phyloP scores from a whole-genome alignment of 2,797 vertebrate species.

The Galagoides demidoff region DNA sequence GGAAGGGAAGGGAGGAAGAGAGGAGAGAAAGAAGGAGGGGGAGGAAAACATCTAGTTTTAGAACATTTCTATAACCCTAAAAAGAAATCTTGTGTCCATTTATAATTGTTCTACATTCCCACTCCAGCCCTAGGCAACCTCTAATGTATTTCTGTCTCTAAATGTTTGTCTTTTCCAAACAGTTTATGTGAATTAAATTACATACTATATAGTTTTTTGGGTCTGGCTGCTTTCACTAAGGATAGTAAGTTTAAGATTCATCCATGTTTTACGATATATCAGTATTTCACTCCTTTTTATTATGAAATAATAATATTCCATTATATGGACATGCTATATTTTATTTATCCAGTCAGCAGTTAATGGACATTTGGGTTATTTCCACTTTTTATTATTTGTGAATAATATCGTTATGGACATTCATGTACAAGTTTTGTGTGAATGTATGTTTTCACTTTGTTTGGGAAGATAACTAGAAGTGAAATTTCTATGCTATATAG shows the following conservation, averaged over 20 bases:
- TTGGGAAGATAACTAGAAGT: not conserved
- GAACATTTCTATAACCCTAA: not conserved
- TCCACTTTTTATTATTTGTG: not conserved
- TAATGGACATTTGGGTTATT: not conserved
- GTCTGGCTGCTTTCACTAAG: not conserved
- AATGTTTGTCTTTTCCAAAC: not conserved
- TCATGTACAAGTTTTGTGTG: not conserved
- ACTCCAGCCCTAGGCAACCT: not conserved
- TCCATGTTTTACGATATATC: not conserved
- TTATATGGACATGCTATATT: not conserved
- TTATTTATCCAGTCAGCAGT: not conserved
- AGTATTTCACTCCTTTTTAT: not conserved
- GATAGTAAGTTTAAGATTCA: not conserved
- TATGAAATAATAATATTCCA: not conserved
- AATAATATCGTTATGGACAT: not conserved
- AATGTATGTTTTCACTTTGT: not conserved
- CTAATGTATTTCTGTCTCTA: not conserved
- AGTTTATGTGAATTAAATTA: not conserved
- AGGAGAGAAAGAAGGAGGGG: no score
- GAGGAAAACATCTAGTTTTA: not conserved
- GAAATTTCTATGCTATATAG: not conserved
- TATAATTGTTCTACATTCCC: not conserved
- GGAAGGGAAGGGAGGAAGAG: no score
- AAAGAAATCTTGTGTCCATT: not conserved
- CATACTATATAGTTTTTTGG: not conserved